phyloP scores from a whole-genome alignment of 2,113 vertebrate genomes.

The Anarhynchus alexandrinus region DNA sequence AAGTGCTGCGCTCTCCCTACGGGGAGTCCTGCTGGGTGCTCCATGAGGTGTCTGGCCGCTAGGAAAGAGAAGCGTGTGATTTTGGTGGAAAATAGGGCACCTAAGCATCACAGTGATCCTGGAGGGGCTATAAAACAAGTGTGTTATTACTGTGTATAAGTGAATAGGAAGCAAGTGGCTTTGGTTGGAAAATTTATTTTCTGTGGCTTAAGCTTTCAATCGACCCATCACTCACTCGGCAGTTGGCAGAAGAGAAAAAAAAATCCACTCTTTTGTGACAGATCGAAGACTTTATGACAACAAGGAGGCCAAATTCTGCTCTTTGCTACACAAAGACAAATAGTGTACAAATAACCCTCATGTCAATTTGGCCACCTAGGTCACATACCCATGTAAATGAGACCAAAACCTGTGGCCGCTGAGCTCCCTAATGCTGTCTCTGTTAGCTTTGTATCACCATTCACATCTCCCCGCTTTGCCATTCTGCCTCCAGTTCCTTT shows the following conservation, averaged over 20 bases:
- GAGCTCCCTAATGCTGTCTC: neutral
- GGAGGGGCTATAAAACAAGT: neutral
- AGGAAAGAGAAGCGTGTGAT: neutral
- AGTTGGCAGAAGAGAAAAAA: neutral
- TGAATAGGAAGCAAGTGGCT: neutral
- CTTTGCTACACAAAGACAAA: neutral
- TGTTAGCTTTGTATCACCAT: neutral
- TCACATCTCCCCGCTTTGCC: neutral
- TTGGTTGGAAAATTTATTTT: neutral
- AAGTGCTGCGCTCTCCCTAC: neutral
- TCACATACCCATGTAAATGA: neutral
- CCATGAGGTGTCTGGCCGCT: neutral
- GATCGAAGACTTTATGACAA: neutral
- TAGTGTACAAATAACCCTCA: neutral
- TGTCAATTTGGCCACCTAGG: neutral
- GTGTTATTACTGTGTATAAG: neutral
- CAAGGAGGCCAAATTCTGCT: neutral
- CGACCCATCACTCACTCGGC: neutral
- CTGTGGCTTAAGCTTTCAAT: neutral
- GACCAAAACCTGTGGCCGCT: neutral
- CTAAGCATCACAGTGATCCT: neutral
- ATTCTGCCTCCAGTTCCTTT: neutral
- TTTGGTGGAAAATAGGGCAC: neutral
- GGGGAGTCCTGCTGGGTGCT: neutral
- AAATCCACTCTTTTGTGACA: neutral